Evolutionary conservation across 2,113 vertebrate genomes (phyloP), one percentile per base, ranked within the genome.

Genomic region (Brachyhypopomus occidentalis): DNA sequence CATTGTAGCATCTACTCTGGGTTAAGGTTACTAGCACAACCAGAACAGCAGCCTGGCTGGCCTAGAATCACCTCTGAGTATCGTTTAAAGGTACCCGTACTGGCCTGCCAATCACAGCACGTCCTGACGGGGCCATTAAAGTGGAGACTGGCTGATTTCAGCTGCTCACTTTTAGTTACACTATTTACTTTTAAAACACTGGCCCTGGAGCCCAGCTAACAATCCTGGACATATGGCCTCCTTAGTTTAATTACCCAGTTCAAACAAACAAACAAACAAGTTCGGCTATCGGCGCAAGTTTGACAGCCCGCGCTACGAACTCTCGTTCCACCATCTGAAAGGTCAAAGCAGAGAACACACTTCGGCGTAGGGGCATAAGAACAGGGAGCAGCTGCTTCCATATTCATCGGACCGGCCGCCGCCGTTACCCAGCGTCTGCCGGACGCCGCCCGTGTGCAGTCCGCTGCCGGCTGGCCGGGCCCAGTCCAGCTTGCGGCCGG

Each of bases 321-420:
- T 83, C 58, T 75, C 55, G 79, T 75, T 82, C 45, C 60, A 20
- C 78, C 59, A 83, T 71, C 75, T 77, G 67, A 81, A 87, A 88
- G 87, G 87, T 88, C 87, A 88, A 81, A 82, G 74, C 75, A 59
- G 64, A 79, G 60, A 79, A 79, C 74, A 83, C 64, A 75, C 63
- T 59, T 41, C 74, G 63, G 83, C 77, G 72, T 66, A n/a, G 55
- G 48, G 72, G 38, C 36, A 34, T 48, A 75, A 77, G 75, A 82
- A 70, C 22, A 74, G 64, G 70, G 70, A 83, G 75, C 67, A 41
- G 69, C 63, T 83, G 84, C 76, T 87, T 87, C 84, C 86, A 85
- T 87, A 87, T 87, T 88, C 85, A 87, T 88, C 80, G 80, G 78
- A 30, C 84, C 79, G 80, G 66, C 67, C 80, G 77, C 74, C 69